These are phyloP conservation scores for Tyrophagus putrescentiae DNA, from an alignment of 1,140 invertebrate genomes.

Conservation along the genomic window DNA sequence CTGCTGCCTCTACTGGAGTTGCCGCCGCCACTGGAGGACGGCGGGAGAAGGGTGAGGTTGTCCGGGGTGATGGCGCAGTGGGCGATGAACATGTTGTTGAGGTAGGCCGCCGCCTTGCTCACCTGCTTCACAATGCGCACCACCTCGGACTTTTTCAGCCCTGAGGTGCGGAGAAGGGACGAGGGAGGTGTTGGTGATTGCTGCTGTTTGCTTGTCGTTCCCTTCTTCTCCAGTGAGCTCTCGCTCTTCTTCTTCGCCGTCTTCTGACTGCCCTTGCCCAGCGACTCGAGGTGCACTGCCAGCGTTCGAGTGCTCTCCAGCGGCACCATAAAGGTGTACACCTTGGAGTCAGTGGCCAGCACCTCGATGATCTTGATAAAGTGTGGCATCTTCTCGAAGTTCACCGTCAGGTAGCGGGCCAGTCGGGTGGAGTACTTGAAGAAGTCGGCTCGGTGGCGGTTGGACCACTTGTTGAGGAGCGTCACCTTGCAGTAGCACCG, in stretches of 20 bases:
- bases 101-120: neutral
- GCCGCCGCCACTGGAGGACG: no score
- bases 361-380: no score
- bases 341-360: neutral
- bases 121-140: neutral
- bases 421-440: neutral
- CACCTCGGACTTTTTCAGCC: neutral
- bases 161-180: neutral
- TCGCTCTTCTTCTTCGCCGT: neutral
- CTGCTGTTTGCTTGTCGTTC: no score
- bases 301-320: neutral
- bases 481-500: no score
- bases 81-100: constrained; percentile 1
- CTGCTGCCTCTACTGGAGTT: no score
- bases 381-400: neutral
- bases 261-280: neutral
- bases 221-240: no score
- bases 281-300: neutral
- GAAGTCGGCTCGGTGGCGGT: neutral
- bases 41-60: neutral
- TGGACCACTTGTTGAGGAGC: no score
- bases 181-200: no score
- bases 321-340: constrained; percentile 1
- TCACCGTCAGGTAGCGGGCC: neutral
- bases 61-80: neutral